These are phyloP conservation scores for Linyphia triangularis DNA, from an alignment of 2,888 invertebrate genomes.

Conservation along the genomic window DNA sequence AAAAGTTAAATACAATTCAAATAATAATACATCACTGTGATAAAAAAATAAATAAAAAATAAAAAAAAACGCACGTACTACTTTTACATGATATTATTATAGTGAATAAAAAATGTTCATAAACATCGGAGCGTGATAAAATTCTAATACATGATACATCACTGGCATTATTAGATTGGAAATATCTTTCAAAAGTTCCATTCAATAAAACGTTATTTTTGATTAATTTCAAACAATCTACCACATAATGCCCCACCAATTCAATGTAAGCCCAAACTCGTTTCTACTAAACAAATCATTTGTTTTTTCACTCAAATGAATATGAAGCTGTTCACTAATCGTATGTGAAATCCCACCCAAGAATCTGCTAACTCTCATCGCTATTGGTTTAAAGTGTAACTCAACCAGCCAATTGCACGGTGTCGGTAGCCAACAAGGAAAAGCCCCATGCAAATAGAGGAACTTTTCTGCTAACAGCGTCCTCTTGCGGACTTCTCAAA, in stretches of 20 bases:
- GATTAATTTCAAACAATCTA: slow-evolving; percentile 7
- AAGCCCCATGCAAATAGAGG: slow-evolving; percentile 49
- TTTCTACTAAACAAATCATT: slow-evolving; percentile 30
- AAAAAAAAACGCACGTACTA: too few relatives aligned
- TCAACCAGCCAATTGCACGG: slow-evolving; percentile 55
- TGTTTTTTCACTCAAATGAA: slow-evolving; percentile 58
- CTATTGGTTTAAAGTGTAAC: slow-evolving; percentile 71
- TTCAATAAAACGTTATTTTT: not conserved
- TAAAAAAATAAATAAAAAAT: too few relatives aligned
- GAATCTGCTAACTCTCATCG: slow-evolving; percentile 1
- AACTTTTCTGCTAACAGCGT: slow-evolving; percentile 45
- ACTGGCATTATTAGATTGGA: not conserved
- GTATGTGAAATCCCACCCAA: slow-evolving; percentile 72
- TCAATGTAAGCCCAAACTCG: slow-evolving; percentile 5
- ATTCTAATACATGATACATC: not conserved
- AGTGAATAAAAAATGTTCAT: too few relatives aligned
- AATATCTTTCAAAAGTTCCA: not conserved
- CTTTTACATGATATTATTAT: too few relatives aligned
- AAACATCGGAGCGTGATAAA: too few relatives aligned
- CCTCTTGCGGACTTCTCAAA: slow-evolving; percentile 37
- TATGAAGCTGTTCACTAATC: slow-evolving; percentile 70
- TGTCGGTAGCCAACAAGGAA: slow-evolving; percentile 19
- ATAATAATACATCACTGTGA: too few relatives aligned
- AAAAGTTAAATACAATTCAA: too few relatives aligned
- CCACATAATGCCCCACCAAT: slow-evolving; percentile 7